Base-by-base conservation (phyloP, 1,140 invertebrate genomes). In the Drosophila tsacasi region DNA sequence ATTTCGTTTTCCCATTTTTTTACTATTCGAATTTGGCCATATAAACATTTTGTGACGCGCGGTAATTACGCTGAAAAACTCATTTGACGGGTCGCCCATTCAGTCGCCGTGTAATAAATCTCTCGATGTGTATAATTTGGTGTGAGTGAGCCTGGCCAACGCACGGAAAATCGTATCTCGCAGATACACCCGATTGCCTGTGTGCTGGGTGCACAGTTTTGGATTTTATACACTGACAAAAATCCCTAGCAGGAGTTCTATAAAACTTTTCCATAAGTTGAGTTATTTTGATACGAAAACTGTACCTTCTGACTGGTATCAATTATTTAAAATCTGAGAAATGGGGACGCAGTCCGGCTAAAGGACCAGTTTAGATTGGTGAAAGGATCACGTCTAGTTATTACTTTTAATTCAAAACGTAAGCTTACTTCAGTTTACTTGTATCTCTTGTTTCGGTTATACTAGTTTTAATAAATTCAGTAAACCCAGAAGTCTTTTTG, bases 41-140 rank as follows among this genome's bases (percentile, higher is more conserved):
- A 83, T 83, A 79, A 73, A 79, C 46, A 72, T 84, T 79, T 76
- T 84, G 85, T 84, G 83, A 89, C 84, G 73, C 77, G 72, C 62
- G 78, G 84, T 87, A 87, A 87, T 87, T 87, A 87, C 85, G 81
- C 78, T 89, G 85, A 87, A 87, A 87, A 87, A 87, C 84, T 87
- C 84, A 87, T 87, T 87, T 87, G 84, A 89, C 81, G 84, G 76
- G 76, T 89, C 76, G 83, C 84, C 85, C 83, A 89, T 86, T 89
- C 77, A 71, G 76, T 64, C 75, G 79, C 66, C 77, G 58, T 73
- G 84, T 75, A 90, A 89, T 89, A 89, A 90, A 89, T 89, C 85
- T 89, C 63, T 89, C 74, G 69, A 90, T 89, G 69, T 89, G 85
- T 89, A 89, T 84, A 87, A 83, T 89, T 84, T 83, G 71, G 68